Base-by-base conservation (phyloP, 2,888 invertebrate genomes). In the Dastarcus helophoroides region DNA sequence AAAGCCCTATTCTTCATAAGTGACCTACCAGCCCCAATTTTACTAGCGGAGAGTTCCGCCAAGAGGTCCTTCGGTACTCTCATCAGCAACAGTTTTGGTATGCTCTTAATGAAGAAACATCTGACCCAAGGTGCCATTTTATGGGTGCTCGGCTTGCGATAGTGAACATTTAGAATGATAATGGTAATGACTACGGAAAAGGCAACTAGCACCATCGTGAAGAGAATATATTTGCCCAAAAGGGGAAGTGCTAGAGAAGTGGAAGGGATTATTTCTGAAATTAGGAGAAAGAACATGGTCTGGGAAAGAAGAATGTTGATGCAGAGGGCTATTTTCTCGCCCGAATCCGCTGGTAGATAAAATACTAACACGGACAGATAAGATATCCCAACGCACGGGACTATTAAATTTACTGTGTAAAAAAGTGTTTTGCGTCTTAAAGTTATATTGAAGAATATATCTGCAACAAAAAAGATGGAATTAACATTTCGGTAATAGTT, bases 401-500 rank as follows among this genome's bases (percentile, higher is more conserved):
- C 86, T 47, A 95, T 94, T 22, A 95, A 68, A 58, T 95, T 95
- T 3, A 95, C 90, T 0, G 94, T 94, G 68, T 95, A 95, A 64
- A 95, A 97, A 9, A 95, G 69, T 0, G 95, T 93, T 64, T 93
- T 91, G 13, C 94, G 71, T 26, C 94, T 69, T 3, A 94, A 63
- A 0, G 94, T 94, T 45, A 98, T 94, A 65, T 95, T 94, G 73
- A 97, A 98, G 63, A 95, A 97, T 37, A 98, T 95, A 67, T 98
- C 97, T 76, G 77, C 50, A 72, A 79, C 4, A 22, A 22, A 28
- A 22, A n/a, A 62, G 64, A 53, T n/a, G n/a, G n/a, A 15, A 29
- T n/a, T n/a, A n/a, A n/a, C n/a, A n/a, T n/a, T n/a, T n/a, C n/a
- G n/a, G n/a, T n/a, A 28, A 26, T 13, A 13, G 9, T 27, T 12